Percentiles rank a stretch among this genome's conserved stretches.
These are phyloP conservation scores for Mimas tiliae DNA, from an alignment of 2,888 invertebrate species.

Conservation along the genomic window DNA sequence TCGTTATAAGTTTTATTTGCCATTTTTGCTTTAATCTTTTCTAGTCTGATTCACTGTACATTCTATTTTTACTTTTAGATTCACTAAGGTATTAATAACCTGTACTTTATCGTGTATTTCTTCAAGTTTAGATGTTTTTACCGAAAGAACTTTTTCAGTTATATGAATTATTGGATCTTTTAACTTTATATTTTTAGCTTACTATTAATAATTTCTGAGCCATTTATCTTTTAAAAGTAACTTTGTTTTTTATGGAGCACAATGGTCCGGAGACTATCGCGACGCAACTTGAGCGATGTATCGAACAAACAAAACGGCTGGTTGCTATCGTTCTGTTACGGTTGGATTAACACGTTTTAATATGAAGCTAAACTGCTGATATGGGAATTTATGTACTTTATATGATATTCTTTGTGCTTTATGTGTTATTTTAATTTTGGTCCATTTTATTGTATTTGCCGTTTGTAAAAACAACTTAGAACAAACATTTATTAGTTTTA, in stretches of 20 bases:
- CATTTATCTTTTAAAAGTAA: slow-evolving; percentile 5
- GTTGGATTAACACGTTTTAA: slow-evolving; percentile 63
- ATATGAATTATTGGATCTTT: background rate
- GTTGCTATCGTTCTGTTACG: slow-evolving; percentile 66
- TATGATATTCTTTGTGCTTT: slow-evolving; percentile 35
- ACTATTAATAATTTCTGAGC: slow-evolving; percentile 1
- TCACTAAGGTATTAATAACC: background rate
- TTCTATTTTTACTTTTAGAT: background rate
- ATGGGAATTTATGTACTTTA: slow-evolving; percentile 21
- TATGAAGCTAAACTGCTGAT: slow-evolving; percentile 14
- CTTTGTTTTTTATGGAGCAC: background rate
- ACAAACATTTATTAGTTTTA: no score
- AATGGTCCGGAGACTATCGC: slow-evolving; percentile 5
- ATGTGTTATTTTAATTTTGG: no score
- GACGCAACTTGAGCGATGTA: slow-evolving; percentile 40
- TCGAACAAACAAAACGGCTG: slow-evolving; percentile 59
- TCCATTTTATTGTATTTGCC: no score
- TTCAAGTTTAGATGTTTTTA: background rate
- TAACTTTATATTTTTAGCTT: background rate
- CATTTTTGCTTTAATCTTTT: slow-evolving; percentile 75
- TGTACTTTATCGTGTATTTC: background rate
- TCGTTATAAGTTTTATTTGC: slow-evolving; percentile 90
- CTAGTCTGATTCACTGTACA: background rate
- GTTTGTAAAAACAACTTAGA: no score
- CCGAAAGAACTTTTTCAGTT: background rate